Percentiles rank a stretch among this genome's conserved stretches.
These are phyloP conservation scores for Poecilus cupreus DNA, from an alignment of 2,888 invertebrate species.

Conservation along the genomic window DNA sequence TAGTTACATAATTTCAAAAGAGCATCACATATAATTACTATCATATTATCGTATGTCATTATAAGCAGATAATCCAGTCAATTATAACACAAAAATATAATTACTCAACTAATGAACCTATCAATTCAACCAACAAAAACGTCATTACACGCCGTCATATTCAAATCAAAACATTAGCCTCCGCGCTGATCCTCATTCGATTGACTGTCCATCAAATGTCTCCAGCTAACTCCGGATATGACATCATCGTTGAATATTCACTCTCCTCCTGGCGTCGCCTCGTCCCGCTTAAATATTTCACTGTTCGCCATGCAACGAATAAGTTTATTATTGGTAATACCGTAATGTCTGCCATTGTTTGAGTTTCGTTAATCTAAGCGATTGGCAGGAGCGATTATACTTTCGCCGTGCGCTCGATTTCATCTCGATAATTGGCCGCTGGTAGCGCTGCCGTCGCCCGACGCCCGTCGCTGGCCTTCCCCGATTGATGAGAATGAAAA, in stretches of 20 bases:
- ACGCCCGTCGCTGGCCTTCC: background rate
- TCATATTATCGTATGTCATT: background rate
- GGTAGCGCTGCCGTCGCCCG: background rate
- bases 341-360: slow-evolving; percentile 47
- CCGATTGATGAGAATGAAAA: slow-evolving; percentile 40
- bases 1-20: too few species aligned
- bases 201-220: slow-evolving; percentile 32
- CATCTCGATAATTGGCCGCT: slow-evolving; percentile 47
- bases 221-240: background rate
- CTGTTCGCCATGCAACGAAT: background rate
- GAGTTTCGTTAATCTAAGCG: slow-evolving; percentile 53
- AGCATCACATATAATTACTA: background rate
- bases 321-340: slow-evolving; percentile 46
- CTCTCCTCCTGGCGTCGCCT: background rate
- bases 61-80: background rate
- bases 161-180: slow-evolving; percentile 20
- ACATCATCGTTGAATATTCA: slow-evolving; percentile 28
- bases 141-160: slow-evolving; percentile 19
- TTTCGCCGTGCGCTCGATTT: slow-evolving; percentile 39
- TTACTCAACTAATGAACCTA: slow-evolving; percentile 25
- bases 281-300: background rate
- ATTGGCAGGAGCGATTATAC: slow-evolving; percentile 43
- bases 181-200: background rate
- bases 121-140: slow-evolving; percentile 14
- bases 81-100: slow-evolving; percentile 15